Evolutionary conservation across 53 echinoderm and acorn worm species (phyloP), one percentile per base, ranked within the genome.

Genomic region (Antedon mediterranea): DNA sequence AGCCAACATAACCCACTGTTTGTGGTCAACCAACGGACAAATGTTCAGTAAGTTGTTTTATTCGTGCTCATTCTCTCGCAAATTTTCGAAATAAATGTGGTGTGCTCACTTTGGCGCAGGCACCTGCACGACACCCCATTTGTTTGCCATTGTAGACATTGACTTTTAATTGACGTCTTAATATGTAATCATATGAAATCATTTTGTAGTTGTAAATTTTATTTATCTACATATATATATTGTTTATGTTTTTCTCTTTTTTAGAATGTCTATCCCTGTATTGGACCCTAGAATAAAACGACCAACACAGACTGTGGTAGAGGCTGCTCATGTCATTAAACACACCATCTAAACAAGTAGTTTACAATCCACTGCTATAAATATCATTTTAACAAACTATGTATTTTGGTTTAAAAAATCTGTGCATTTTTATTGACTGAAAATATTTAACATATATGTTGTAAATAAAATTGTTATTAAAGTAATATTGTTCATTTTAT

Each of bases 1-100:
- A 89, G 91, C 84, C 89, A 95, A 41, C 89, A 87, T 79, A 95
- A 95, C 73, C 97, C 97, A 37, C 91, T 95, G 44, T 95, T 95
- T 86, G 97, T 95, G 34, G 91, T 95, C 88, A 95, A 95, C 78
- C 91, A 95, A 73, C 89, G 86, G 75, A 92, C 97, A 28, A 95
- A 95, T 72, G 88, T 89, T 34, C 89, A 87, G 97, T 95, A 86
- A 74, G 97, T 95, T 44, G 32, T 80, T 0, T 77, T 78, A 7
- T 34, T 30, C 33, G 15, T 77, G 18, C 78, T 43, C 78, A 57
- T 6, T 82, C 34, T 43, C 31, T 76, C n/a, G 31, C 80, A 95
- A 92, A 76, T 72, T 95, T 71, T 85, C 92, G 28, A 86, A n/a
- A n/a, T n/a, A n/a, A n/a, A n/a, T n/a, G n/a, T n/a, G n/a, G n/a